Evolutionary conservation across 2,113 vertebrate species (phyloP).

Genomic region (Choloepus hoffmanni): DNA sequence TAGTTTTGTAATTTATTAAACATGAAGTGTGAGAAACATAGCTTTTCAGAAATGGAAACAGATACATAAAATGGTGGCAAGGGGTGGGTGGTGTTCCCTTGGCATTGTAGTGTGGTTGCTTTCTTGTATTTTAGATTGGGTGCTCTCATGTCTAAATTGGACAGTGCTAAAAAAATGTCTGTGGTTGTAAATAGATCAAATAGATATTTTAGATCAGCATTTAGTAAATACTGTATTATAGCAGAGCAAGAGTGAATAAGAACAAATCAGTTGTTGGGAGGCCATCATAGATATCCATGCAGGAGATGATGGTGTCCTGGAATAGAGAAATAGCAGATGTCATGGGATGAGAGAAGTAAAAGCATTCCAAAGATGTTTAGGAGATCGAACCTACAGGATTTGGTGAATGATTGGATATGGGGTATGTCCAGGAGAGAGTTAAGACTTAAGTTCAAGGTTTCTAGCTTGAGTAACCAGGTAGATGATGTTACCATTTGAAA

Average conservation of each 20-base stretch:
- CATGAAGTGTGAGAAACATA: background rate
- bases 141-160: background rate
- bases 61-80: background rate
- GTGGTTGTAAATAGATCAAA: background rate
- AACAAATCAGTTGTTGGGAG: background rate
- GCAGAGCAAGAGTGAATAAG: background rate
- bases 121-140: background rate
- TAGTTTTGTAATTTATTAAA: background rate
- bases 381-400: background rate
- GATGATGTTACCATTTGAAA: background rate
- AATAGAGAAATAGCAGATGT: background rate
- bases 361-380: background rate
- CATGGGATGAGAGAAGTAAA: background rate
- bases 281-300: background rate
- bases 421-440: background rate
- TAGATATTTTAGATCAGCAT: background rate
- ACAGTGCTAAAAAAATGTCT: background rate
- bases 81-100: background rate
- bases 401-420: background rate
- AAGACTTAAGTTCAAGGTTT: background rate
- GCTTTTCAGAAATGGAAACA: background rate
- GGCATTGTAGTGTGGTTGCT: background rate
- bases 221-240: background rate
- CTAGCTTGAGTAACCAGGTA: background rate
- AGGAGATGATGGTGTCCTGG: background rate